Percentiles rank a stretch among this genome's conserved stretches.
These are phyloP conservation scores for Trichonephila inaurata DNA, from an alignment of 1,140 invertebrate genomes.

Conservation along the genomic window DNA sequence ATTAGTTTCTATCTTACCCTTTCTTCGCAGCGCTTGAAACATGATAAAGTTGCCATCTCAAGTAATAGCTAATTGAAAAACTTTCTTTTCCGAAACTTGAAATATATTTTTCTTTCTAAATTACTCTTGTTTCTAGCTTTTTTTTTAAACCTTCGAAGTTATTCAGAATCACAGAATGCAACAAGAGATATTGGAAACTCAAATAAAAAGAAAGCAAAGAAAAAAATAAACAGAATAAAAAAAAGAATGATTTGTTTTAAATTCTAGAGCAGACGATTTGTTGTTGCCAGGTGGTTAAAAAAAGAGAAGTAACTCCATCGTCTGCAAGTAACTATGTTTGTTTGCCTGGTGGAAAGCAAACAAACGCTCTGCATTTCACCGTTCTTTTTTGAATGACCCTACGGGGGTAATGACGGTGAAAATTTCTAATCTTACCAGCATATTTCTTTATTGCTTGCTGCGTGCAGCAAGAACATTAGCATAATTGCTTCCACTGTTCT, in stretches of 20 bases:
- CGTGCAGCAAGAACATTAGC: conserved; percentile 44
- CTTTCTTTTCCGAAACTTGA: neutral
- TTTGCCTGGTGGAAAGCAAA: neutral
- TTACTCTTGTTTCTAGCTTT: neutral
- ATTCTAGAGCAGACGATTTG: conserved; percentile 44
- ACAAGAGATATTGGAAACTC: neutral
- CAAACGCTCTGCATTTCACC: neutral
- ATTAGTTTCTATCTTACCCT: neutral
- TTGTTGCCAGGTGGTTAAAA: conserved; percentile 18
- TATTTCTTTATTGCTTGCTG: conserved; percentile 64
- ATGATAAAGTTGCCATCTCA: neutral
- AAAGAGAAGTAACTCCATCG: conserved; percentile 30
- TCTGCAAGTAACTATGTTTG: conserved; percentile 26
- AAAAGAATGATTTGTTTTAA: conserved; percentile 1
- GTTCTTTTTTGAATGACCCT: conserved; percentile 63
- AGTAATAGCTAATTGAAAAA: conserved; percentile 13
- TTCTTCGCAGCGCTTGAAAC: neutral
- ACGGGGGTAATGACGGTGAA: conserved; percentile 63
- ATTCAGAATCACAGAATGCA: conserved; percentile 1
- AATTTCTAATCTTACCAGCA: conserved; percentile 65
- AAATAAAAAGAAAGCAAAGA: neutral
- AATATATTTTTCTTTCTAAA: neutral
- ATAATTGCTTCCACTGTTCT: conserved; percentile 66
- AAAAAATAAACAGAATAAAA: neutral
- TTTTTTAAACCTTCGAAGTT: neutral